Base-by-base conservation (phyloP, 2,113 vertebrate genomes). In the Oryzias melastigma region DNA sequence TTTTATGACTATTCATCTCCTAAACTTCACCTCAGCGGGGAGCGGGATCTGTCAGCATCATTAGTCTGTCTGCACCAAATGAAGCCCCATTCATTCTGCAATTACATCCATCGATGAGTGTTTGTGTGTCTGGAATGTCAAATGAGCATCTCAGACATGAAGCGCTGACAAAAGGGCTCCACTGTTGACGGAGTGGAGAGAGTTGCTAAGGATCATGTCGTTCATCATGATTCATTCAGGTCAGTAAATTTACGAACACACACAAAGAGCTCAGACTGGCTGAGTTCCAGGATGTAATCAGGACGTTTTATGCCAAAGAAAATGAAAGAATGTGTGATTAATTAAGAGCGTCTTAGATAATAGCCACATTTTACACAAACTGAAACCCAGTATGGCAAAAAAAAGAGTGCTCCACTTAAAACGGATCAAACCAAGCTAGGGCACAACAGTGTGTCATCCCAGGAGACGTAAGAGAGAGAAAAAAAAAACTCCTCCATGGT, bases 1-100 rank as follows among this genome's bases (percentile, higher is more conserved):
- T 81, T 82, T 69, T 52, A 77, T 71, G 59, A 78, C 71, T 75
- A 61, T 75, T 81, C 59, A 71, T 87, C 66, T 60, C 52, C 71
- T 58, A 19, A 53, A 59, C 54, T 65, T 75, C 72, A 62, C 57
- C 70, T 62, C 70, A 56, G 70, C 20, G 5, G 76, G 81, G 56
- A 52, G 62, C 75, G 58, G 52, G 58, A 52, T 63, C 61, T 51
- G 41, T 53, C 66, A 69, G 67, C 63, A 54, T 75, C 77, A 75
- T 77, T 73, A 68, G 53, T 73, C 74, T 80, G 69, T 69, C 78
- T 55, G 67, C 43, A 8, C 48, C 55, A 71, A 82, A 83, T 62
- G 64, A 81, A 59, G 70, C 40, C 67, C 53, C 44, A 17, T 68
- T 77, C 67, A 66, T 73, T 60, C 43, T 29, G 71, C 64, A 69